Evolutionary conservation across 2,888 invertebrate genomes (phyloP).

Genomic region (Phyllotreta cruciferae): DNA sequence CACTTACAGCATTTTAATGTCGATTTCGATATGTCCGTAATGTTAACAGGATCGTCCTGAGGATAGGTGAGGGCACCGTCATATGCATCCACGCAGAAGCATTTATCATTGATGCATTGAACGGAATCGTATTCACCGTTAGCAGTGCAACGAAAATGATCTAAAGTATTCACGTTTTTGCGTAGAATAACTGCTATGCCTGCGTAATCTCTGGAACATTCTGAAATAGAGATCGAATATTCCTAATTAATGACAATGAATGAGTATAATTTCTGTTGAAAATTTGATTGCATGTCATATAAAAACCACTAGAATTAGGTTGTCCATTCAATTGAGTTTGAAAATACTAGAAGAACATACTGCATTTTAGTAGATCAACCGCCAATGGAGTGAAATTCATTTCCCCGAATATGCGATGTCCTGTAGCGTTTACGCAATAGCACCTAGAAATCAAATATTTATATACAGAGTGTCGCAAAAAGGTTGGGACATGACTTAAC

Average conservation of each 20-base stretch:
- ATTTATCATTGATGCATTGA: slow-evolving; percentile 68
- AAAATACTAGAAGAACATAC: slow-evolving; percentile 30
- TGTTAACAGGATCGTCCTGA: slow-evolving; percentile 48
- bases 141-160: slow-evolving; percentile 66
- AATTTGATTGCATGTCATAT: not conserved
- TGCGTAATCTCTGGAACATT: slow-evolving; percentile 66
- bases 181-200: slow-evolving; percentile 60
- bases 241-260: not conserved
- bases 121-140: slow-evolving; percentile 73
- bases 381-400: slow-evolving; percentile 60
- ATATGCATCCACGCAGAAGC: slow-evolving; percentile 68
- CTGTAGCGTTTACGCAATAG: slow-evolving; percentile 69
- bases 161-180: slow-evolving; percentile 53
- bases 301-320: too few species aligned
- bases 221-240: slow-evolving; percentile 53
- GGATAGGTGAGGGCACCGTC: slow-evolving; percentile 62
- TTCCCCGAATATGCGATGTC: slow-evolving; percentile 73
- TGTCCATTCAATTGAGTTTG: not conserved
- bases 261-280: not conserved
- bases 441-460: slow-evolving; percentile 63
- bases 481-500: too few species aligned
- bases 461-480: too few species aligned
- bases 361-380: slow-evolving; percentile 53
- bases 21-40: slow-evolving; percentile 50
- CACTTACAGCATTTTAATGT: slow-evolving; percentile 59